Base-by-base conservation (phyloP, 2,113 vertebrate genomes). In the Pachypanchax playfairii region DNA sequence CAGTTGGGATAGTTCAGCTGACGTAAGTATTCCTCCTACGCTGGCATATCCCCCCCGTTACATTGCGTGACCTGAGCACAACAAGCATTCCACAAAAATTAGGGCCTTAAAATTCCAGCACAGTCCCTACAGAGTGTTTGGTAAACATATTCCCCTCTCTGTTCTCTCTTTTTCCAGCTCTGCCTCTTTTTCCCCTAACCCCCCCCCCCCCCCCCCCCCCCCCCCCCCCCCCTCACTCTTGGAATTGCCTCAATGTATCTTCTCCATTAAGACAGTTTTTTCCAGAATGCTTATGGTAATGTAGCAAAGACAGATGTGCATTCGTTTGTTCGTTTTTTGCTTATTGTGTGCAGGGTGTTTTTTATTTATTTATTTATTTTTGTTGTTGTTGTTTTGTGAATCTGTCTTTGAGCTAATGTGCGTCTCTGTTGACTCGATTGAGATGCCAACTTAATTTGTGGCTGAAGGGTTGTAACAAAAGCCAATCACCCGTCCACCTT, bases 61-160 rank as follows among this genome's bases (percentile, higher is more conserved):
- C 79, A 73, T 82, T 79, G 81, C 77, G 69, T 84, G 83, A 88
- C 80, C 80, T 75, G 69, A 85, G 78, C 68, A 79, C 71, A 82
- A 77, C 64, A 79, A 60, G 60, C 80, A 77, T 80, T 84, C 79
- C 75, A 76, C 57, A 79, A 68, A 77, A 83, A 83, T 76, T 64
- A 67, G 75, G n/a, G 51, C 65, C 65, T 73, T 73, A 75, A 70
- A 83, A 88, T 85, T 88, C 83, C 83, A 85, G 52, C 60, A 65
- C 55, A 52, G 65, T 83, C 83, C 76, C 77, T 51, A 73, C 70
- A 75, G 79, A 85, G 65, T 80, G 71, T 83, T 86, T 88, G 74
- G 77, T 82, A 85, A 87, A 88, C 81, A 85, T 63, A 50, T 77
- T 57, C 18, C 11, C 24, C 50, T 70, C 49, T 55, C 50, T 49